Base-by-base conservation (phyloP, 2,888 invertebrate species). In the Stenichneumon culpator region DNA sequence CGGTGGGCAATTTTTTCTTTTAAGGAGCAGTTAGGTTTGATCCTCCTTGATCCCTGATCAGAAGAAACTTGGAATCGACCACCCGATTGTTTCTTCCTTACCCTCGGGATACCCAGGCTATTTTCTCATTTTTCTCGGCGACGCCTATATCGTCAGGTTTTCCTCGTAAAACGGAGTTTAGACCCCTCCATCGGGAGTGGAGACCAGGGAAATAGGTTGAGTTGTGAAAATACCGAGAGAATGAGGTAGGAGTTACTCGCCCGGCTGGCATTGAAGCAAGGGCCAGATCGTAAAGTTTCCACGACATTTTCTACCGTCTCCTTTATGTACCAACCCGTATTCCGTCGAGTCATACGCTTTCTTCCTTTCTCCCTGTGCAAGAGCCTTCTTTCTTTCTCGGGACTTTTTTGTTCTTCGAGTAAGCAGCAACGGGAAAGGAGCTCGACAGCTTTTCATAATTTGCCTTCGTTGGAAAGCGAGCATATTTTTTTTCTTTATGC, bases 251-350 rank as follows among this genome's bases (percentile, higher is more conserved):
- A 77, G 77, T 82, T 16, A 75, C 32, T 39, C 25, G 39, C 19
- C 19, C 39, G 63, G 65, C 65, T 50, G 70, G 65, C 65, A 63
- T 68, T 69, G 50, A 75, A 57, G 39, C 22, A 44, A 57, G 72
- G 63, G 77, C 54, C 65, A 19, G 77, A 82, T 82, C 82, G 52
- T 70, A 82, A 82, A 79, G 69, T 82, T 79, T 74, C 74, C 63
- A 72, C 65, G 60, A 79, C 67, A 75, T 82, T 79, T 65, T 63
- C 39, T 80, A 72, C 70, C 44, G 16, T 57, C 19, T 72, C n/a
- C 52, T 54, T 75, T 65, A 57, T 28, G 36, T 44, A 63, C 22
- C 25, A n/a, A 63, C 14, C 22, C 44, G 63, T 50, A 70, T 28
- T 16, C 2, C 69, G 28, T 28, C 47, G 50, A 68, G 52, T 69